Evolutionary conservation across 2,888 invertebrate genomes (phyloP), one percentile per base, ranked within the genome.

Genomic region (Gymnoscelis rufifasciata): DNA sequence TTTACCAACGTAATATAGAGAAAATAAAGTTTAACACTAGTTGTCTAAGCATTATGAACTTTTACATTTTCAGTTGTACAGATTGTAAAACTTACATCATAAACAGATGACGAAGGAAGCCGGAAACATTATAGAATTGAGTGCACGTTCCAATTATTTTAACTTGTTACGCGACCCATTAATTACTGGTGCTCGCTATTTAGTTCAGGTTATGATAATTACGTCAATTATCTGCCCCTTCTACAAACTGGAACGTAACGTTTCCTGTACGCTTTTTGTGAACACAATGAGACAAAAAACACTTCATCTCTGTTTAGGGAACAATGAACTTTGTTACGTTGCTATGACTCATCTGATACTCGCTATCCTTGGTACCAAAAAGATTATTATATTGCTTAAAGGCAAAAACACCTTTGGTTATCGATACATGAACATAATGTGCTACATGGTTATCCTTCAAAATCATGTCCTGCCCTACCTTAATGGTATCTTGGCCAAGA

Each of bases 101-200:
- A n/a, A n/a, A n/a, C n/a, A n/a, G n/a, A n/a, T n/a, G n/a, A n/a
- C n/a, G n/a, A n/a, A n/a, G n/a, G n/a, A n/a, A n/a, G n/a, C n/a
- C n/a, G n/a, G n/a, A n/a, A n/a, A 38, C 40, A 28, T 26, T 24
- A 23, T 33, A 33, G 14, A 38, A 36, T 42, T 43, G 5, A 39
- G 35, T 27, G 29, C 38, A 30, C 47, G 45, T n/a, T 51, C 50
- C 37, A 50, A 41, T 42, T 45, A 35, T 43, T 48, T 46, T 40
- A 51, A 50, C 50, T 50, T 47, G 47, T 52, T 48, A 41, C 40
- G 42, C 43, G 46, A 51, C 50, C 54, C 52, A 47, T 51, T 42
- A 53, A 54, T 57, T 57, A 54, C 24, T 30, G 36, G 51, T 43
- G 40, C 54, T 51, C 48, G 47, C 51, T 51, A 46, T 48, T 48